Percentiles rank a stretch among this genome's conserved stretches.
phyloP scores from a whole-genome alignment of 1,140 invertebrate species.

The Chelonus insularis region DNA sequence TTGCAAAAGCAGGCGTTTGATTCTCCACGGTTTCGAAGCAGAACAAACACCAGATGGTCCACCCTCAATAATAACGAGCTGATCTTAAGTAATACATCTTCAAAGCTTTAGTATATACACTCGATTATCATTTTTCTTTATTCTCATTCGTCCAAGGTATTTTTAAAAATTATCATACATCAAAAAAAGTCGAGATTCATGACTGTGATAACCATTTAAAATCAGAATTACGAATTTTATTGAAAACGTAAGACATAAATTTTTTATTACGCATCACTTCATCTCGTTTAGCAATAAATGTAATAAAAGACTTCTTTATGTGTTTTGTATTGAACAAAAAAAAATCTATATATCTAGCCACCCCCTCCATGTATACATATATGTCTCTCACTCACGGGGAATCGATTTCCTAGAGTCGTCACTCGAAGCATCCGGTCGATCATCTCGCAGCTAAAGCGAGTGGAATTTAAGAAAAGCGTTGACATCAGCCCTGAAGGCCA shows the following conservation, averaged over 20 bases:
- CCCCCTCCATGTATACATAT: too few relatives aligned
- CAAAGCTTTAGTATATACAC: not conserved
- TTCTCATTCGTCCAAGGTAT: too few relatives aligned
- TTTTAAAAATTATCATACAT: too few relatives aligned
- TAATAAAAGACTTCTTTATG: too few relatives aligned
- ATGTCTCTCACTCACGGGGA: not conserved
- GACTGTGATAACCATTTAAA: too few relatives aligned
- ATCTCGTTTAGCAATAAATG: too few relatives aligned
- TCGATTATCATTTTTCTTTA: not conserved
- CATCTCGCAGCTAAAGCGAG: constrained; percentile 1
- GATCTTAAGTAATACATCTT: constrained; percentile 1
- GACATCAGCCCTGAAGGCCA: constrained; percentile 11
- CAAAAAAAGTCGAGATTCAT: too few relatives aligned
- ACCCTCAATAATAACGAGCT: constrained; percentile 21
- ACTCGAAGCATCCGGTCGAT: constrained; percentile 20
- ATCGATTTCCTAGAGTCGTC: constrained; percentile 13
- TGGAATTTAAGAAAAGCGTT: constrained; percentile 25
- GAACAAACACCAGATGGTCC: constrained; percentile 21
- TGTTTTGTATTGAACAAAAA: not conserved
- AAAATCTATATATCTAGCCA: not conserved
- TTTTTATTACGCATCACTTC: too few relatives aligned
- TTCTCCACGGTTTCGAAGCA: constrained; percentile 6
- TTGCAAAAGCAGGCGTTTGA: not conserved
- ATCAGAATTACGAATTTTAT: too few relatives aligned
- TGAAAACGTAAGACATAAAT: too few relatives aligned